These are phyloP conservation scores for Mesoligia furuncula DNA, from an alignment of 2,888 invertebrate genomes.

Conservation along the genomic window DNA sequence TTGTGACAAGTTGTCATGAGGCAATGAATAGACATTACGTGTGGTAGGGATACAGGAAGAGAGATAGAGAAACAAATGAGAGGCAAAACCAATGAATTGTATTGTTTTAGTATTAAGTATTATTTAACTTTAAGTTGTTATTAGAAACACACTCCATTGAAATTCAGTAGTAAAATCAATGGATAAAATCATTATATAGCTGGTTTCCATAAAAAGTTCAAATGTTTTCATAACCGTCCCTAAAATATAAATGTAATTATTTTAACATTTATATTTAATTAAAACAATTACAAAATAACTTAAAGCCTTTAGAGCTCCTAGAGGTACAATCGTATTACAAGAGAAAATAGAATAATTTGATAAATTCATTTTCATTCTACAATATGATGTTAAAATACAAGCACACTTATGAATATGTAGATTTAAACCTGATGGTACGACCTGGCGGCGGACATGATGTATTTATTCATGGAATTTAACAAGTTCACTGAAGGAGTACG, in stretches of 20 bases:
- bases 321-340: constrained; percentile 7
- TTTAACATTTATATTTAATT: neutral
- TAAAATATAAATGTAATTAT: neutral
- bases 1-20: neutral
- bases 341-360: constrained; percentile 37
- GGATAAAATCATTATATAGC: neutral
- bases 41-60: neutral
- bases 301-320: neutral
- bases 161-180: neutral
- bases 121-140: neutral
- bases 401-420: constrained; percentile 53
- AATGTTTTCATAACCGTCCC: neutral
- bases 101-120: neutral
- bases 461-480: constrained; percentile 34
- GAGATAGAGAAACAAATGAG: neutral
- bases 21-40: constrained; percentile 14
- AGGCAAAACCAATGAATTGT: neutral
- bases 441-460: neutral
- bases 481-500: neutral
- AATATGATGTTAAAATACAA: constrained; percentile 13
- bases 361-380: constrained; percentile 28
- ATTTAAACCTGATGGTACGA: constrained; percentile 10
- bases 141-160: neutral
- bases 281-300: constrained; percentile 27
- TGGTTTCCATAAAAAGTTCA: neutral